phyloP scores from a whole-genome alignment of 2,888 invertebrate species.

The Papilio gigon region DNA sequence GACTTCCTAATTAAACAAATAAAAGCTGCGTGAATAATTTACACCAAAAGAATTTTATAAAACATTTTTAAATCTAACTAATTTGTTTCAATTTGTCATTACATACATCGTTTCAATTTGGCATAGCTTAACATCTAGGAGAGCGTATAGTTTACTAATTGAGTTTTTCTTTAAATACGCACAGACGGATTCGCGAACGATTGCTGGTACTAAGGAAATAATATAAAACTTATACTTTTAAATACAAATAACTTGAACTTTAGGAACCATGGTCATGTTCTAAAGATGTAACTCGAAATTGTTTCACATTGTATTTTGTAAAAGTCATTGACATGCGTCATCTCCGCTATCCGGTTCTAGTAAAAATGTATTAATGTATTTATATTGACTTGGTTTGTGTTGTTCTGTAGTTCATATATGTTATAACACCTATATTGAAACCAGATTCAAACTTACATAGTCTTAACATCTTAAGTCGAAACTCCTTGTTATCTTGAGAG shows the following conservation, averaged over 20 bases:
- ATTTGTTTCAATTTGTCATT: too few relatives aligned
- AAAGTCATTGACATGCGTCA: slow-evolving; percentile 6
- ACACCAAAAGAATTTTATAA: slow-evolving; percentile 37
- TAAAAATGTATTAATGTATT: background rate
- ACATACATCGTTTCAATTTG: too few relatives aligned
- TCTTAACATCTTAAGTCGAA: too few relatives aligned
- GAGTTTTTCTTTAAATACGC: too few relatives aligned
- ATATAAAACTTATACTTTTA: background rate
- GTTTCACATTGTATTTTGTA: background rate
- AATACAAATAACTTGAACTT: background rate
- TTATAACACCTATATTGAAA: too few relatives aligned
- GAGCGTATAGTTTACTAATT: too few relatives aligned
- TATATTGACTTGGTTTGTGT: background rate
- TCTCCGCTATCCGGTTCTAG: background rate
- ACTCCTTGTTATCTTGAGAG: too few relatives aligned
- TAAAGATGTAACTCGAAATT: background rate
- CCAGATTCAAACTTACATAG: too few relatives aligned
- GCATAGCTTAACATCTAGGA: too few relatives aligned
- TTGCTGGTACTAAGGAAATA: too few relatives aligned
- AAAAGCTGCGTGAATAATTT: slow-evolving; percentile 37
- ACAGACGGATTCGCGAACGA: too few relatives aligned
- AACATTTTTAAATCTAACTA: too few relatives aligned
- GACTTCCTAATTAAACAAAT: slow-evolving; percentile 47
- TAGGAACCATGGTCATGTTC: background rate
- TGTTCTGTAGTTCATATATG: background rate